Base-by-base conservation (phyloP, 92 coral and sea anemone species). In the Parazoanthus swiftii region DNA sequence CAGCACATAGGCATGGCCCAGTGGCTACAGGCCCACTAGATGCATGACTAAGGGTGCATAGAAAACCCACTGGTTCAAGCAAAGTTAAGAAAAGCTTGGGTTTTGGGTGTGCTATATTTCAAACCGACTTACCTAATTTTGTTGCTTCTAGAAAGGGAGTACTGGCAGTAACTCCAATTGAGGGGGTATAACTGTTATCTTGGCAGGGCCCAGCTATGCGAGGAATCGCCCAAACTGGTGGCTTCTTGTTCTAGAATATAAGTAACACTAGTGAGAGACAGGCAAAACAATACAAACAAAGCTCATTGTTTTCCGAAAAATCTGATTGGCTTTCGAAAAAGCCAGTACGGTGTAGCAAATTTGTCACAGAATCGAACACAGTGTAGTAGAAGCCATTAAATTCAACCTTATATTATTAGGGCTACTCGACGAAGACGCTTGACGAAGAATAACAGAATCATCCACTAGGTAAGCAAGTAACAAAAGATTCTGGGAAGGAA, bases 221-320 rank as follows among this genome's bases (percentile, higher is more conserved):
- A 71, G 79, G 87, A 71, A n/a, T 71, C 74, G 42, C 18, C 78
- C 44, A 74, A 36, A 72, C 87, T 84, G 87, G 87, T 84, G 87
- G 87, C 78, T 84, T 84, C 87, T 84, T 84, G 87, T 84, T 84
- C 79, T 74, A 72, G 66, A 43, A 43, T 84, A 20, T 66, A 33
- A 71, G 87, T 67, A 84, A 84, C 87, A 84, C 87, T n/a, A 48
- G 87, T 84, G 78, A 84, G 79, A 35, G 79, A 84, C 79, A 84
- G 44, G 68, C 67, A 84, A 84, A 50, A 71, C 77, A 84, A 84
- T 84, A 50, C 78, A 84, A 84, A 84, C 87, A 84, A 84, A 72
- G 66, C 78, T 7, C 11, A 84, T 72, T 84, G 79, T 84, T 46
- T 35, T 84, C 18, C 44, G 13, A 46, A 50, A 43, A 46, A 46